A percentile compares a stretch with the other conserved stretches of the same genome.
phyloP scores from a whole-genome alignment of 30 jellyfish, hydroid and myxozoan species.

The Rhopilema esculentum region DNA sequence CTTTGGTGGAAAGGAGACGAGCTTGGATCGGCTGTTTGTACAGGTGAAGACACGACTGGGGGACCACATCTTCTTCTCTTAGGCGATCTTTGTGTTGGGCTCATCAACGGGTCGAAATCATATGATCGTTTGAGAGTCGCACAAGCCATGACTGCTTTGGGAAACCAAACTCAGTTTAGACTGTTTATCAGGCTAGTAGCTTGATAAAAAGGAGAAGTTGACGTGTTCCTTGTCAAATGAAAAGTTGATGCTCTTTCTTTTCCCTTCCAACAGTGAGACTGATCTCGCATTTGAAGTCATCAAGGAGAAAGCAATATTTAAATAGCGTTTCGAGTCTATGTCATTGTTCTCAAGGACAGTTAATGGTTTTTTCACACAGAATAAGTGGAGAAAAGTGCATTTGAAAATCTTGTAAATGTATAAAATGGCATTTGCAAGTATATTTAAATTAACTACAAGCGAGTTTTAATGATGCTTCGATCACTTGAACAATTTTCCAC shows the following conservation, averaged over 20 bases:
- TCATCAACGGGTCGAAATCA: conserved; percentile 78
- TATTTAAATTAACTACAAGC: no score
- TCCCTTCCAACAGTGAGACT: not conserved
- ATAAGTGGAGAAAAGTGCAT: no score
- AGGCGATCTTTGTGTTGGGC: conserved; percentile 78
- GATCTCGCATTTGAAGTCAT: not conserved
- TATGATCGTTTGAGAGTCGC: conserved; percentile 78
- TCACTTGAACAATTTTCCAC: no score
- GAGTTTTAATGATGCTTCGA: no score
- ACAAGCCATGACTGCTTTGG: conserved; percentile 67
- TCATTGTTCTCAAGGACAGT: not conserved
- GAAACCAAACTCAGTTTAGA: not conserved
- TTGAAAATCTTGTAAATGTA: no score
- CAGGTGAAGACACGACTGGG: conserved; percentile 54
- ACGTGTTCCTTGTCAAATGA: not conserved
- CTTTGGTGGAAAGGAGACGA: conserved; percentile 57
- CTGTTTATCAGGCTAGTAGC: not conserved
- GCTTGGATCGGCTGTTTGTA: conserved; percentile 42
- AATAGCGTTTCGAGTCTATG: not conserved
- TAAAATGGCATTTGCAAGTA: no score
- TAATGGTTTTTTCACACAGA: no score
- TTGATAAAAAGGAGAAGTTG: not conserved
- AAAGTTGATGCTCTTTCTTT: not conserved
- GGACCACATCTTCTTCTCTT: conserved; percentile 77
- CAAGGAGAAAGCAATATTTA: not conserved